These are phyloP conservation scores for Gila orcuttii DNA, from an alignment of 2,113 vertebrate genomes.

Conservation along the genomic window DNA sequence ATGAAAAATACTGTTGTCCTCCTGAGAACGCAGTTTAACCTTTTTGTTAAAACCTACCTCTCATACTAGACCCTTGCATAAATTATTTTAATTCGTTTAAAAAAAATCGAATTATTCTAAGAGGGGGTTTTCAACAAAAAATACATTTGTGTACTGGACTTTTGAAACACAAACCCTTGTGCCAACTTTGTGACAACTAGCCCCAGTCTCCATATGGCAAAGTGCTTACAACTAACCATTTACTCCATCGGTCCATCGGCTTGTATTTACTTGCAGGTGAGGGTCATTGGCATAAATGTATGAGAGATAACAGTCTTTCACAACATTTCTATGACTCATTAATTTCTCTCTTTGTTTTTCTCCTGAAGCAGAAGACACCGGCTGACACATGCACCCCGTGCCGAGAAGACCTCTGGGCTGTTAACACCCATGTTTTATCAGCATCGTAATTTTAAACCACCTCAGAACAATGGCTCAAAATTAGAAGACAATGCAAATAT, in stretches of 20 bases:
- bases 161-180: neutral
- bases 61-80: neutral
- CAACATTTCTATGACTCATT: constrained; percentile 61
- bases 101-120: neutral
- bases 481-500: constrained; percentile 63
- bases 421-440: constrained; percentile 70
- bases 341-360: constrained; percentile 70
- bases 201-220: neutral
- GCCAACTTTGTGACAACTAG: neutral
- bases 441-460: constrained; percentile 72
- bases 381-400: constrained; percentile 61
- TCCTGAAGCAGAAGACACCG: constrained; percentile 62
- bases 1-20: neutral
- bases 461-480: constrained; percentile 74
- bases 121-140: neutral
- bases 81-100: neutral
- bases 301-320: constrained; percentile 65
- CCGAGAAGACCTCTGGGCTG: constrained; percentile 64
- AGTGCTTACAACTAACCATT: neutral
- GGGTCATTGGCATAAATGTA: constrained; percentile 53
- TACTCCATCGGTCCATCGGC: neutral
- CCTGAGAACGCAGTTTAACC: neutral
- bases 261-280: constrained; percentile 63
- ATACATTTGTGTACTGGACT: neutral
- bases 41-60: neutral